Base-by-base conservation (phyloP, 2,797 vertebrate species). In the Aulostomus chinensis region DNA sequence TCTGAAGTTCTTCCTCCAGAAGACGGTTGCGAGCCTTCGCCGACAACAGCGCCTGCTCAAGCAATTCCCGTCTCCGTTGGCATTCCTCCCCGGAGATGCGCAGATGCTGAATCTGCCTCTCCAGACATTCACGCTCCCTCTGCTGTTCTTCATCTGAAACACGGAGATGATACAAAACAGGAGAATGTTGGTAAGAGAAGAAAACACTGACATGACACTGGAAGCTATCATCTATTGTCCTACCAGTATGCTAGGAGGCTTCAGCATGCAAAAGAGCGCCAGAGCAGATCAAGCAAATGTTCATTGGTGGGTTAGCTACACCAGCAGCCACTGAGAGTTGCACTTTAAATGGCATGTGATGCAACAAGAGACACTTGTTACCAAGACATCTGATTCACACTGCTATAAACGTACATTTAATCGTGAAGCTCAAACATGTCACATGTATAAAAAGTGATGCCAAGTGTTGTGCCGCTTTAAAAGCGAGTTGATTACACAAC, bases 1-100 rank as follows among this genome's bases (percentile, higher is more conserved):
- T 93, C 11, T 91, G 87, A 38, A 98, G 88, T 71, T 99, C 97
- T 0, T 96, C 95, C 66, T 97, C 95, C 0, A 94, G 91, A 30
- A 92, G 93, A 15, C 90, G 91, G 0, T 92, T 94, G 20, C 94
- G 92, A 0, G 75, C 75, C 84, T 96, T 94, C 0, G 93, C 91
- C 0, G 91, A 93, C 70, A 91, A 81, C 78, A 98, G 86, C 0
- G 95, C 93, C 85, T 94, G 92, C 76, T 97, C 96, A 50, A 98
- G 83, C 24, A 93, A 83, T 79, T 97, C 95, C 0, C 93, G 90
- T 0, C 93, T 88, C 24, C 91, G 90, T 15, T 92, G 92, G 87
- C 95, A 92, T 66, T 99, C 97, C 73, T 97, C 96, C 0, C 91
- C 93, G 8, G 93, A 92, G 0, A 88, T 73, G 0, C 90, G 93